Base-by-base conservation (phyloP, 2,113 vertebrate genomes). In the Craseonycteris thonglongyai region DNA sequence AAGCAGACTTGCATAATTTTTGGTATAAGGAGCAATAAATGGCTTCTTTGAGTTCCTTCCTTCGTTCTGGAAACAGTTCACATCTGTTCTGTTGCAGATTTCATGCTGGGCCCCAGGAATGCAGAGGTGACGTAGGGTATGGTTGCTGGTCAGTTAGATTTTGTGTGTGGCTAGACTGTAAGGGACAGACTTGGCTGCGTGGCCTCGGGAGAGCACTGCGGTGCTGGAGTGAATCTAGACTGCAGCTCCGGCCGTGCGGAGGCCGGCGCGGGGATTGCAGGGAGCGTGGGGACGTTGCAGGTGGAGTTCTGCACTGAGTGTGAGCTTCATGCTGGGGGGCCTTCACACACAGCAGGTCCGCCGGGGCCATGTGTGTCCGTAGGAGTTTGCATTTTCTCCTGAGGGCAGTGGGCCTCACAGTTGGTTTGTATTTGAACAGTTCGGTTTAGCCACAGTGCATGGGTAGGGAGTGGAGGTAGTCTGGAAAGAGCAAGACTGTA, bases 301-400 rank as follows among this genome's bases (percentile, higher is more conserved):
- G 26, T 13, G 21, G 21, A 22, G 35, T 15, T 33, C 42, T 35
- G 6, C 0, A 16, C 8, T 6, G 28, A 8, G 6, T 11, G 38
- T 2, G 7, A 21, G 7, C 19, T 4, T 15, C 16, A 3, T 4
- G 0, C 19, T 54, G 7, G 80, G 38, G 26, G 5, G 1, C 6
- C 5, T 16, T 49, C 13, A 4, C 14, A 10, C 22, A 30, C 26
- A 4, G 33, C 42, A 3, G 14, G 15, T 14, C 38, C 2, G 12
- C 22, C 61, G 33, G 14, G 42, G 4, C 11, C 13, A 0, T 5
- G 1, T 22, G 26, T 11, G 3, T 30, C 74, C 65, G 49, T 0
- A 13, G 42, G 38, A 51, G 33, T 68, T 69, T 14, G 2, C 5
- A 1, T 28, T 51, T 30, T 10, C 7, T 24, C 35, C 3, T 38